phyloP scores from a whole-genome alignment of 2,797 vertebrate species.

The Neostethus bicornis region DNA sequence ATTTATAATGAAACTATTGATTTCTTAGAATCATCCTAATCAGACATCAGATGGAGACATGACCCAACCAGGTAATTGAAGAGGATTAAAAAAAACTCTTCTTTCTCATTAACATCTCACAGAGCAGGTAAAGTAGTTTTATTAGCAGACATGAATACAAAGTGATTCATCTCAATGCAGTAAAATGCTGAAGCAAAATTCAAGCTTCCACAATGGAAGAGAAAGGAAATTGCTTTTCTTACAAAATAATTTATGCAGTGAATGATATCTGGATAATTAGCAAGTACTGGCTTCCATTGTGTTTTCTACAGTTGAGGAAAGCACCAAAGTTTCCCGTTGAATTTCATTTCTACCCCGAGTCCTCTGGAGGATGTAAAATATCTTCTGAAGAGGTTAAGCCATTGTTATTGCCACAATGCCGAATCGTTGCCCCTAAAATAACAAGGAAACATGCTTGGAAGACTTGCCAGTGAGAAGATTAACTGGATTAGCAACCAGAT shows the following conservation, averaged over 20 bases:
- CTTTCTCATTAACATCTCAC: slow-evolving; percentile 54
- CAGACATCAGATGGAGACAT: slow-evolving; percentile 58
- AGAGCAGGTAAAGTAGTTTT: slow-evolving; percentile 41
- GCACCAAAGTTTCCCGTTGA: slow-evolving; percentile 24
- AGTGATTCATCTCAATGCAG: slow-evolving; percentile 37
- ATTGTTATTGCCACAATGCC: slow-evolving; percentile 70
- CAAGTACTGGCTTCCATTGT: slow-evolving; percentile 46
- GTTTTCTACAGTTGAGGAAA: slow-evolving; percentile 19
- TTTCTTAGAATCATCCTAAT: slow-evolving; percentile 58
- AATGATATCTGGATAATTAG: slow-evolving; percentile 60
- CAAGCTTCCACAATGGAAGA: slow-evolving; percentile 29
- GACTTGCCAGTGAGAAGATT: slow-evolving; percentile 65
- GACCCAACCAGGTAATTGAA: slow-evolving; percentile 68
- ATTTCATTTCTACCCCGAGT: slow-evolving; percentile 16
- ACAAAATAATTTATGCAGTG: slow-evolving; percentile 41
- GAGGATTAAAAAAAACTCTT: slow-evolving; percentile 46
- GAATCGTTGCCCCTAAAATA: slow-evolving; percentile 66
- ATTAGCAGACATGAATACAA: slow-evolving; percentile 42
- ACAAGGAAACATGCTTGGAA: slow-evolving; percentile 56
- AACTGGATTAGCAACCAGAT: slow-evolving; percentile 65
- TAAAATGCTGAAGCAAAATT: slow-evolving; percentile 34
- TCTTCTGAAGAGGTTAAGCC: slow-evolving; percentile 65
- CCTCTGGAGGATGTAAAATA: slow-evolving; percentile 49
- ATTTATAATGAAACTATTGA: slow-evolving; percentile 49
- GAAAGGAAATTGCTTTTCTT: slow-evolving; percentile 36